Evolutionary conservation across 2,888 invertebrate genomes (phyloP).

Genomic region (Calliphora vomitoria): DNA sequence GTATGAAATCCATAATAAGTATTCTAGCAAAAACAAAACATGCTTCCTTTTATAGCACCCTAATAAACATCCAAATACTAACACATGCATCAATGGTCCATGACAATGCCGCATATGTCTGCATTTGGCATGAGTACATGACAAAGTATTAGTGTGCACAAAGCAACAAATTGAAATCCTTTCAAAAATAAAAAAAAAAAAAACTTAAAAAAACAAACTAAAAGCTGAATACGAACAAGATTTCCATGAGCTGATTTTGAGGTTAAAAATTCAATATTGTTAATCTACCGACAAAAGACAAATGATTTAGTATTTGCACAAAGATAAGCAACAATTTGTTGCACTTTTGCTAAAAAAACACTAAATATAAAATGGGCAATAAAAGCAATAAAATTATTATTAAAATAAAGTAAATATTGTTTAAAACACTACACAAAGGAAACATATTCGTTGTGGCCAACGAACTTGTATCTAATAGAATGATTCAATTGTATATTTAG

Average conservation of each 20-base stretch:
- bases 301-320: constrained; percentile 19
- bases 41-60: too few relatives aligned
- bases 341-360: constrained; percentile 17
- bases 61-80: not conserved
- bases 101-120: constrained; percentile 29
- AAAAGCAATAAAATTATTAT: not conserved
- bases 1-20: too few relatives aligned
- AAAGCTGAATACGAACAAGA: constrained; percentile 27
- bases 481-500: too few relatives aligned
- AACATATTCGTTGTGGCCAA: too few relatives aligned
- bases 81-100: not conserved
- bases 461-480: too few relatives aligned
- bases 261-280: constrained; percentile 67
- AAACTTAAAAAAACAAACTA: constrained; percentile 3
- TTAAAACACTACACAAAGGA: too few relatives aligned
- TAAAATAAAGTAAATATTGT: not conserved
- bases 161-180: constrained; percentile 65
- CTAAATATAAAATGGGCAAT: not conserved
- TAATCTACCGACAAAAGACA: constrained; percentile 44
- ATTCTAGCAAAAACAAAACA: too few relatives aligned
- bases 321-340: constrained; percentile 44
- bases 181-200: constrained; percentile 7
- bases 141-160: constrained; percentile 19
- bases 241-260: constrained; percentile 58
- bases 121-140: constrained; percentile 40